Evolutionary conservation across 2,113 vertebrate species (phyloP), one percentile per base, ranked within the genome.

Genomic region (Synodontis membranacea): DNA sequence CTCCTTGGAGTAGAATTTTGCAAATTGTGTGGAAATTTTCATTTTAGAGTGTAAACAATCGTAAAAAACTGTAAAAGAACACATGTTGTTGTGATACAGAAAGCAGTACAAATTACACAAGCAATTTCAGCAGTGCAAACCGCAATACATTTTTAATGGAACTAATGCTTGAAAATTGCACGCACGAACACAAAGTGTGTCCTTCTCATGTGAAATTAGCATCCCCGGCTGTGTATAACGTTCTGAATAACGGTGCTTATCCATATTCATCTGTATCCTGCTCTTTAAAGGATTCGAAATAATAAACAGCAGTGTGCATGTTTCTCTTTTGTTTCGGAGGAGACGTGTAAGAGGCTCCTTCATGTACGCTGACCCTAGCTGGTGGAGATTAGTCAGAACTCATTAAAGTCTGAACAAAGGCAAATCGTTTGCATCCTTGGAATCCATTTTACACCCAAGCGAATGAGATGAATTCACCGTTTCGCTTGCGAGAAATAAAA

Each of bases 391-490:
- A 79, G 56, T 84, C 75, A 84, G 44, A 58, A 75, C 87, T 91
- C 83, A 87, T 92, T 88, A 92, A 90, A 84, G 84, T 76, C 82
- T 83, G 56, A 52, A 86, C 78, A 86, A 83, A 85, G 46, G 84
- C 56, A 19, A 44, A 84, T 78, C 86, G 76, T 84, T 82, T 79
- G 39, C 85, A 81, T 84, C 91, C 87, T 86, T 90, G 85, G 81
- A 64, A 85, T 60, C 48, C 42, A n/a, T 23, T 8, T 64, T 82
- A 90, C 89, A 83, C 44, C 44, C 31, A 83, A 56, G 31, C 64
- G 87, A 86, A 84, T 89, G 15, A 9, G 52, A 31, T 23, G 14
- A 75, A 58, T 90, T 91, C 86, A 86, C 89, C 76, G 83, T 90
- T 64, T 90, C 52, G 89, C 89, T 90, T 89, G 88, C 60, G n/a